Conservation (phyloP, 2,113 vertebrate species). For the Edolisoma coerulescens region DNA sequence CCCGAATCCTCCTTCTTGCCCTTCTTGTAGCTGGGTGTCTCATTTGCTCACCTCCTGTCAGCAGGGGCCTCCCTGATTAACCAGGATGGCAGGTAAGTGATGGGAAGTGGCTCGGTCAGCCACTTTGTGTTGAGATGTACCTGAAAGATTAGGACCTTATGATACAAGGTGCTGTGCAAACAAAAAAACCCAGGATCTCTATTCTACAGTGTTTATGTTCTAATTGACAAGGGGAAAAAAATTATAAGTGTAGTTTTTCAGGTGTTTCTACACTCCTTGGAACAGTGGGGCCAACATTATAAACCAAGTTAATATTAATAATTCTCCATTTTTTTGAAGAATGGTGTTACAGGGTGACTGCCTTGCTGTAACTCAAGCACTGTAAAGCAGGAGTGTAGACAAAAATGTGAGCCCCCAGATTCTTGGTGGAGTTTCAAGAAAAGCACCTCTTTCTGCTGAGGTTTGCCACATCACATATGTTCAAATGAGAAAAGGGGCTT, state of each 20-base stretch:
- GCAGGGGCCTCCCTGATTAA: background rate
- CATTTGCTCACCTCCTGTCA: background rate
- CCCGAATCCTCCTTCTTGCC: background rate
- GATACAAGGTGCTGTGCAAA: background rate
- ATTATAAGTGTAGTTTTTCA: background rate
- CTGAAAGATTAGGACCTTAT: background rate
- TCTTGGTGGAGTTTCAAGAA: background rate
- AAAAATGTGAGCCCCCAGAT: background rate
- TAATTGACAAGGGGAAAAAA: background rate
- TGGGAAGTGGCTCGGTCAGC: background rate
- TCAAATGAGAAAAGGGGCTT: background rate
- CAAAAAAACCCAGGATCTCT: background rate
- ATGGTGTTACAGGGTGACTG: background rate
- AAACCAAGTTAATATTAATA: background rate
- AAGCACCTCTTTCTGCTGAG: background rate
- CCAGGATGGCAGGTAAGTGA: background rate
- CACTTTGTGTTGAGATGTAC: background rate
- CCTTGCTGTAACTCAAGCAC: background rate
- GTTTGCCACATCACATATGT: background rate
- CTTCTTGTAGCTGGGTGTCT: background rate
- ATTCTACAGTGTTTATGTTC: background rate
- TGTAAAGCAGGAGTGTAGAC: accelerated
- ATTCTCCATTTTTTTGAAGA: background rate
- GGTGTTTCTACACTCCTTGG: background rate
- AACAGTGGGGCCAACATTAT: background rate